Evolutionary conservation across 2,888 invertebrate species (phyloP), one percentile per base, ranked within the genome.

Genomic region (Allophyes oxyacanthae): DNA sequence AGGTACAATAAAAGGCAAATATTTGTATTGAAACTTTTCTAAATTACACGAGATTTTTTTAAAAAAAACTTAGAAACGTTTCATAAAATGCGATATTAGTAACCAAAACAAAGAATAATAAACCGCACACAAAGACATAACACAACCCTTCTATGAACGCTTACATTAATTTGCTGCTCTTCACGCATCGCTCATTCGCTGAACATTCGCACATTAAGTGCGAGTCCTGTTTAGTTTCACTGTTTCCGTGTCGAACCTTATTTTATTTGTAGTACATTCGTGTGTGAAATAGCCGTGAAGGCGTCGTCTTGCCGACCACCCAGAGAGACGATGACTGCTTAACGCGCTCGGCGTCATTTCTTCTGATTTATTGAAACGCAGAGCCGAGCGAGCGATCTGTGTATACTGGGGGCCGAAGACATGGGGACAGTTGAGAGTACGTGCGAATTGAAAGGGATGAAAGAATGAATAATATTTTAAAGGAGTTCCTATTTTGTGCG

Each of bases 311-410:
- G 80, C 65, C 84, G 92, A 87, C 92, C 93, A 93, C 93, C 93
- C 93, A 93, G 87, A 57, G 92, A 77, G 93, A 81, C 79, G 90
- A 77, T 86, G 92, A 91, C 90, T 90, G 91, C 83, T 85, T 91
- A 90, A 90, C 91, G 89, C 89, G 85, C 77, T 75, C 78, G 87
- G 82, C 86, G 91, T 92, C 92, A 93, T 91, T 88, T 89, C 91
- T 87, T 84, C 86, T 92, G 93, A 93, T 93, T 92, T 93, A 93
- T 93, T 89, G 86, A 85, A 91, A 89, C 80, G 83, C 85, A 81
- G 81, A 77, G 79, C 83, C 78, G 86, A 86, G 77, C 68, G 78
- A 77, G 69, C 67, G 72, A 61, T 73, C 66, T 72, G 72, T 86
- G 78, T 81, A n/a, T n/a, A 87, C 78, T 83, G 71, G 49, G 13